Evolutionary conservation across 1,140 invertebrate genomes (phyloP), one percentile per base, ranked within the genome.

Genomic region (Anoplolepis gracilipes): DNA sequence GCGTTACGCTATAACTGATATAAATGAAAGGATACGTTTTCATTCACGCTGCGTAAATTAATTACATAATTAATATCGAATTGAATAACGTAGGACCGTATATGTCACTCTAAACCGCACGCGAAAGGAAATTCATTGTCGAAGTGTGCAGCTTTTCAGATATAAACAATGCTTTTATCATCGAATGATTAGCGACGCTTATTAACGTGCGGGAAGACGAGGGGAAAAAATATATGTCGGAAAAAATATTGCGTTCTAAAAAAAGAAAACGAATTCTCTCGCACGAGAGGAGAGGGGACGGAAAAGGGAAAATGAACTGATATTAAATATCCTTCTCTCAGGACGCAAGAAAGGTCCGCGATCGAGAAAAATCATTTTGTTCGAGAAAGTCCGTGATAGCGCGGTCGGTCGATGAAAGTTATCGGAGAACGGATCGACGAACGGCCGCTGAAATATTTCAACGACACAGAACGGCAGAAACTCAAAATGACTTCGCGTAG

Each of bases 51-150:
- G 79, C 82, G 77, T 78, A 90, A 90, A 90, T 90, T 90, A 90
- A 90, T 88, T 90, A 76, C 89, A 90, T 86, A 90, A 90, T 90
- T 90, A 87, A 90, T 90, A 90, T 90, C 81, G 88, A 67, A 81
- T 81, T 72, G 57, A 88, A 90, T 88, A 90, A 82, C 76, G 81
- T 78, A 86, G 79, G 77, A 85, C 89, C 87, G 79, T 90, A 72
- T 85, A 82, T 79, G 79, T 76, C 85, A 85, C 78, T 89, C 85
- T 87, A 72, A 70, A 70, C 55, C 33, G 88, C 25, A 61, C 65
- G 36, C 81, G 76, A 87, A 89, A 89, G 85, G 85, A 90, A 87
- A 84, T 79, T 61, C 67, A 90, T 90, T 87, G 88, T 90, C 88
- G 65, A 89, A 89, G 73, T 61, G 36, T 22, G 77, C 33, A 59